phyloP scores from a whole-genome alignment of 2,113 vertebrate species.

The Thryonomys swinderianus region DNA sequence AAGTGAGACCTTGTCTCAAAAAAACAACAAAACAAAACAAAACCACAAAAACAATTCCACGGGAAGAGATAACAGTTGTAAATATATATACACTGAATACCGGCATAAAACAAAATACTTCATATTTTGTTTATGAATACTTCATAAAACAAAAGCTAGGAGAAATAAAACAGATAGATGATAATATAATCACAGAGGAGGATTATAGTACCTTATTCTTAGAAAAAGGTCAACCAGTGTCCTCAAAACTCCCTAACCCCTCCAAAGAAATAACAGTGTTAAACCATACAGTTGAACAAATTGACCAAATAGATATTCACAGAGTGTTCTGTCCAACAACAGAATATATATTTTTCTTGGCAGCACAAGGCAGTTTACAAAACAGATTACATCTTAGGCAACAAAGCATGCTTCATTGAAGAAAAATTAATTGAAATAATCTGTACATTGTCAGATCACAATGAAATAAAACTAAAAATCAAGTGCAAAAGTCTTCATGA shows the following conservation, averaged over 20 bases:
- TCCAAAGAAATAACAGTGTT: not conserved
- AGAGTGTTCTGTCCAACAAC: not conserved
- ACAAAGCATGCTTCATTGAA: not conserved
- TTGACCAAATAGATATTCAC: not conserved
- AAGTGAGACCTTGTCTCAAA: too few relatives aligned
- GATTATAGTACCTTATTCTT: not conserved
- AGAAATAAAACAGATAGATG: not conserved
- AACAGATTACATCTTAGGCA: not conserved
- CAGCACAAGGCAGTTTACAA: not conserved
- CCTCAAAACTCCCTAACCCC: not conserved
- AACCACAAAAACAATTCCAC: not conserved
- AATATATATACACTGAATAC: not conserved
- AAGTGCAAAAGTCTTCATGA: not conserved
- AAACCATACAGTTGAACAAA: not conserved
- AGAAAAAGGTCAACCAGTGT: not conserved
- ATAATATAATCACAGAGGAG: not conserved
- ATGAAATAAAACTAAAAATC: too few relatives aligned
- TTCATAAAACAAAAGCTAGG: not conserved
- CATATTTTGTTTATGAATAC: too few relatives aligned
- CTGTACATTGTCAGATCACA: not conserved
- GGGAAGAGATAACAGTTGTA: not conserved
- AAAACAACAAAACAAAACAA: too few relatives aligned
- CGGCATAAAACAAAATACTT: too few relatives aligned
- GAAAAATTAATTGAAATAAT: not conserved
- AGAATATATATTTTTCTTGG: not conserved